phyloP scores from a whole-genome alignment of 53 echinoderm and acorn worm species.

The Astropecten irregularis region DNA sequence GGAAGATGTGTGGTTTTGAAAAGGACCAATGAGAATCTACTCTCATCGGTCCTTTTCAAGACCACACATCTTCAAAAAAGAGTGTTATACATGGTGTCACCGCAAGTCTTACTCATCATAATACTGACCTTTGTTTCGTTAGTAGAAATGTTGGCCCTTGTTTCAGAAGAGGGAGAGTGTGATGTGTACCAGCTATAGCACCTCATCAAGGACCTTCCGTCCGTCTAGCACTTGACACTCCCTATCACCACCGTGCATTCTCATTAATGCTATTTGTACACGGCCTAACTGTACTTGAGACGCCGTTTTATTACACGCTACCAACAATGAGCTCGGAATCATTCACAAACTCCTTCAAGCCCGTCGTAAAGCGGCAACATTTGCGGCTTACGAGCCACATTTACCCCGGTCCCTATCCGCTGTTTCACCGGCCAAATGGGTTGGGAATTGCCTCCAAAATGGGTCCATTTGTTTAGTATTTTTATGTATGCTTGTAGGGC shows the following conservation, averaged over 20 bases:
- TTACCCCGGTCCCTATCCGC: conserved; percentile 14
- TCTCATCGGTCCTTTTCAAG: too few species aligned
- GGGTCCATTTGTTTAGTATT: conserved; percentile 17
- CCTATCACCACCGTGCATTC: background rate
- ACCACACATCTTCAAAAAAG: too few species aligned
- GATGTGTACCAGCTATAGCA: too few species aligned
- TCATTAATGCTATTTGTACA: background rate
- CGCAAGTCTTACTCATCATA: too few species aligned
- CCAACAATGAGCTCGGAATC: background rate
- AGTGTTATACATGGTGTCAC: too few species aligned
- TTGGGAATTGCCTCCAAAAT: background rate
- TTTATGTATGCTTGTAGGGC: conserved; percentile 3
- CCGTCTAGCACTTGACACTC: background rate
- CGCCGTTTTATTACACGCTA: background rate
- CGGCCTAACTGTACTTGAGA: background rate
- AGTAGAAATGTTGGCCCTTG: too few species aligned
- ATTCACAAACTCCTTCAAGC: background rate
- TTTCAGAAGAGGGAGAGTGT: too few species aligned
- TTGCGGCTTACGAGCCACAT: conserved; percentile 37
- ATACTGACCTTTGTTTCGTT: too few species aligned
- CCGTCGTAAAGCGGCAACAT: conserved; percentile 37
- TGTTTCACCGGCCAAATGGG: conserved; percentile 16
- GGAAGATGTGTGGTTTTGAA: too few species aligned
- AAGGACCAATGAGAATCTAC: too few species aligned
- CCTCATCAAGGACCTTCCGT: too few species aligned